Evolutionary conservation across 2,113 vertebrate species (phyloP).

Genomic region (Ammodytes dubius): DNA sequence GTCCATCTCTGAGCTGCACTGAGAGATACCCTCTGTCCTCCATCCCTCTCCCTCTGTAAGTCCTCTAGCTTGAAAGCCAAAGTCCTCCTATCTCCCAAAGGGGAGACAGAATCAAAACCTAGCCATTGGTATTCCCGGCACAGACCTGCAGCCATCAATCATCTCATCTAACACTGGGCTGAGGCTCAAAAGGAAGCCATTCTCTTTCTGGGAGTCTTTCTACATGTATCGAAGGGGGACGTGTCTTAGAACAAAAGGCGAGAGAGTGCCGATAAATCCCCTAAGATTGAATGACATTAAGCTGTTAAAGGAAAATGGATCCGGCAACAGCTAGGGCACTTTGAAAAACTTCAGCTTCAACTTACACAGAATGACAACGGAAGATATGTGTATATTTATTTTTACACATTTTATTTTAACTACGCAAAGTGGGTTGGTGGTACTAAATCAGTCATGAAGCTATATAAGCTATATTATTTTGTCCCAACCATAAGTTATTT

Average conservation of each 20-base stretch:
- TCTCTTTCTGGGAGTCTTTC: conserved; percentile 64
- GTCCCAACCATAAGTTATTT: too few species aligned
- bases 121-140: conserved; percentile 78
- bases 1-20: conserved; percentile 16
- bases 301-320: conserved; percentile 61
- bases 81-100: conserved; percentile 63
- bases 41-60: conserved; percentile 25
- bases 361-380: conserved; percentile 39
- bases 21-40: conserved; percentile 26
- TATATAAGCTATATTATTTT: too few species aligned
- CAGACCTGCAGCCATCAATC: conserved; percentile 79
- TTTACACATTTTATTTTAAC: too few species aligned
- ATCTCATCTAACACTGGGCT: conserved; percentile 65
- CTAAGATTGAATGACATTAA: conserved; percentile 70
- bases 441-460: too few species aligned
- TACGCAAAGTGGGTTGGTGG: too few species aligned
- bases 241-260: conserved; percentile 74
- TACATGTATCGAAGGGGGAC: conserved; percentile 65
- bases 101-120: conserved; percentile 72
- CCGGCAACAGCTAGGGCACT: conserved; percentile 47
- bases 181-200: conserved; percentile 64
- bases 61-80: conserved; percentile 70
- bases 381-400: conserved; percentile 23
- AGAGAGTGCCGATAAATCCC: conserved; percentile 72
- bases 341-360: conserved; percentile 60